phyloP scores from a whole-genome alignment of 2,113 vertebrate species.

The Notothenia coriiceps region DNA sequence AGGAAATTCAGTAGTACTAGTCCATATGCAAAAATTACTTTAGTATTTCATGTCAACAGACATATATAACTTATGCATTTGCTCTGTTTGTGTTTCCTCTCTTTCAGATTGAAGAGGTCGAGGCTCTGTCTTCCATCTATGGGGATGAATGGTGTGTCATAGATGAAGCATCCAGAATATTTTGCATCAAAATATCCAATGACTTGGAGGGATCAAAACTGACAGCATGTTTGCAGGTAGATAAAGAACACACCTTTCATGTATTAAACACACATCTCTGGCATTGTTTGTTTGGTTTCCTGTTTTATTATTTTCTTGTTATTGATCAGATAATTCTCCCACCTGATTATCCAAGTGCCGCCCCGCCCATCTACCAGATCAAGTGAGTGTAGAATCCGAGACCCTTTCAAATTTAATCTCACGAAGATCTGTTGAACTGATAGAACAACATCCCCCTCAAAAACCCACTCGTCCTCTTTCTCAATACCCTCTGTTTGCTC shows the following conservation, averaged over 20 bases:
- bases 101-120: constrained; percentile 93
- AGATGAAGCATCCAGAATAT: constrained; percentile 92
- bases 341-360: constrained; percentile 89
- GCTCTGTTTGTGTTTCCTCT: constrained; percentile 9
- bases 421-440: constrained; percentile 45
- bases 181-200: constrained; percentile 93
- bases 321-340: constrained; percentile 91
- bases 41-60: not conserved
- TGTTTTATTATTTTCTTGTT: not conserved
- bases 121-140: constrained; percentile 96
- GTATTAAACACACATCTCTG: constrained; percentile 9
- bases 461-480: constrained; percentile 44
- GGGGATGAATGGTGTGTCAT: constrained; percentile 97
- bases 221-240: constrained; percentile 94
- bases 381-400: constrained; percentile 87
- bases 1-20: too few species aligned
- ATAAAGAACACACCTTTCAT: constrained; percentile 14
- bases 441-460: constrained; percentile 58
- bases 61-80: constrained; percentile 3
- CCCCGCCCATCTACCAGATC: constrained; percentile 95
- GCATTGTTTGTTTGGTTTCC: not conserved
- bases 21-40: not conserved
- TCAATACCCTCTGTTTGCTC: constrained; percentile 69
- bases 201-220: constrained; percentile 86
- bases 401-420: constrained; percentile 61